A percentile compares a stretch with the other conserved stretches of the same genome.
These are phyloP conservation scores for Oryzias javanicus DNA, from an alignment of 2,113 vertebrate genomes.

Conservation along the genomic window DNA sequence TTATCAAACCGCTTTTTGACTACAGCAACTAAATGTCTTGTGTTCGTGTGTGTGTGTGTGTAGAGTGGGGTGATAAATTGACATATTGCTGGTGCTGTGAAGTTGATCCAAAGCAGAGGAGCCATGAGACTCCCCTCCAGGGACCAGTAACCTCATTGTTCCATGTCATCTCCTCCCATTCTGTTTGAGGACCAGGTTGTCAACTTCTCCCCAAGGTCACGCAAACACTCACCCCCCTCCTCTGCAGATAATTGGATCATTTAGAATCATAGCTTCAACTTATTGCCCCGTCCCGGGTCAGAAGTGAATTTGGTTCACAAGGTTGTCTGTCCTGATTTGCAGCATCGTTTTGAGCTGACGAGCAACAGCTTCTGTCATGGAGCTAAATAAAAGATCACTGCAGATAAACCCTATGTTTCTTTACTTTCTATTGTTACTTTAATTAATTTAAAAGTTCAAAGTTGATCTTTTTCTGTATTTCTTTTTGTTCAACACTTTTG, in stretches of 20 bases:
- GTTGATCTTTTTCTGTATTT: too few relatives aligned
- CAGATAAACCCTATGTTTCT: background rate
- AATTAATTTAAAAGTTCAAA: too few relatives aligned
- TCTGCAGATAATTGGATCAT: slow-evolving; percentile 68
- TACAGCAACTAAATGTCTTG: slow-evolving; percentile 55
- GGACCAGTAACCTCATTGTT: slow-evolving; percentile 72
- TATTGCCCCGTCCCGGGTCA: slow-evolving; percentile 56
- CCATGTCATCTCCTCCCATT: slow-evolving; percentile 67
- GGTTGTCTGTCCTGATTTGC: slow-evolving; percentile 53
- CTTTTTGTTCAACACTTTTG: too few relatives aligned
- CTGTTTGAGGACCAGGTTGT: slow-evolving; percentile 70
- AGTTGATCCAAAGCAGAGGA: slow-evolving; percentile 67
- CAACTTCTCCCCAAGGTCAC: slow-evolving; percentile 73
- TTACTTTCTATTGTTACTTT: background rate
- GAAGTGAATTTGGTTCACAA: slow-evolving; percentile 47
- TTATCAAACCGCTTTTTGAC: slow-evolving; percentile 44
- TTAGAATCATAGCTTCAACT: slow-evolving; percentile 68
- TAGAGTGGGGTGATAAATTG: slow-evolving; percentile 61
- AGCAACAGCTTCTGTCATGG: slow-evolving; percentile 45
- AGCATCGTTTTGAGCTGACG: slow-evolving; percentile 31
- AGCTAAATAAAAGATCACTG: slow-evolving; percentile 25
- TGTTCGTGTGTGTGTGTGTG: slow-evolving; percentile 1
- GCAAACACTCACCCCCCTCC: slow-evolving; percentile 37
- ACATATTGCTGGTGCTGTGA: slow-evolving; percentile 60
- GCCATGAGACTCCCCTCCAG: slow-evolving; percentile 50